These are phyloP conservation scores for Schizotus pectinicornis DNA, from an alignment of 2,888 invertebrate species.

Conservation along the genomic window DNA sequence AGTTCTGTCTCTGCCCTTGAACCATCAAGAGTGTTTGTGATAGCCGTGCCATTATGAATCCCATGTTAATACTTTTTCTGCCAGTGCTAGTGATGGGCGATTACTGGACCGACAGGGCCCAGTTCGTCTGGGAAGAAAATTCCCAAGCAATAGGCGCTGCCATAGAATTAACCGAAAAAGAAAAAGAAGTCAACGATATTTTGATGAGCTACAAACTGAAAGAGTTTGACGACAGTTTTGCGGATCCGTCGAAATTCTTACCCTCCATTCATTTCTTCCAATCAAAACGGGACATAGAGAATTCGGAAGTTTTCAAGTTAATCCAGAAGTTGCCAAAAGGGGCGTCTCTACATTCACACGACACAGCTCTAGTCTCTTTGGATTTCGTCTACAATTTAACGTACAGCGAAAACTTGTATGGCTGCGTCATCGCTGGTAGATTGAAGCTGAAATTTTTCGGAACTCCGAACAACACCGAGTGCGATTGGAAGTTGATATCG, in stretches of 20 bases:
- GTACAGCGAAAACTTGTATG: slow-evolving; percentile 65
- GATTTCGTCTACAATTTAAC: slow-evolving; percentile 70
- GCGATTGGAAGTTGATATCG: slow-evolving; percentile 38
- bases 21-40: too few relatives aligned
- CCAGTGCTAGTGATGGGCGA: slow-evolving; percentile 10
- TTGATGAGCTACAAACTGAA: slow-evolving; percentile 47
- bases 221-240: slow-evolving; percentile 48
- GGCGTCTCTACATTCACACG: slow-evolving; percentile 71
- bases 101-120: slow-evolving; percentile 40
- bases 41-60: too few relatives aligned
- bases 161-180: slow-evolving; percentile 51
- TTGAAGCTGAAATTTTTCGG: slow-evolving; percentile 54
- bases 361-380: slow-evolving; percentile 66
- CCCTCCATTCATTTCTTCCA: slow-evolving; percentile 72
- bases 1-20: too few relatives aligned
- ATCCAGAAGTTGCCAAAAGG: slow-evolving; percentile 77
- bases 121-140: slow-evolving; percentile 34
- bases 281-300: slow-evolving; percentile 64
- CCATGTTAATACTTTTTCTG: too few relatives aligned
- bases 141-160: slow-evolving; percentile 34
- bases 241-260: slow-evolving; percentile 58
- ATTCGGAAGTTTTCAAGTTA: slow-evolving; percentile 69
- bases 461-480: slow-evolving; percentile 39
- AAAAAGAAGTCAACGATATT: slow-evolving; percentile 45
- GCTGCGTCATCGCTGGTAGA: slow-evolving; percentile 37